These are phyloP conservation scores for Peromyscus californicus DNA, from an alignment of 2,113 vertebrate species.

Conservation along the genomic window DNA sequence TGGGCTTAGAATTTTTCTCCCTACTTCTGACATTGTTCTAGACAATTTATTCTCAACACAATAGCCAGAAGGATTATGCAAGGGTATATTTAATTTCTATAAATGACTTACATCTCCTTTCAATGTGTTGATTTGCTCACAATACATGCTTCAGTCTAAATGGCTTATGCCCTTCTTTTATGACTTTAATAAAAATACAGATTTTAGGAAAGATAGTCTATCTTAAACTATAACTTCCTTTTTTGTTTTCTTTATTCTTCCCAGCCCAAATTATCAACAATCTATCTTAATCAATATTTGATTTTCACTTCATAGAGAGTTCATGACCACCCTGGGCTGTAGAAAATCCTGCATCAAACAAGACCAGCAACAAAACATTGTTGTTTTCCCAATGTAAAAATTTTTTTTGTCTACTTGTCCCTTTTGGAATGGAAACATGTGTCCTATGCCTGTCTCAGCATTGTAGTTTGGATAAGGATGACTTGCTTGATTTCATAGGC, in stretches of 20 bases:
- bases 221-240: neutral
- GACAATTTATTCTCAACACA: neutral
- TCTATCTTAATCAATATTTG: neutral
- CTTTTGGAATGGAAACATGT: neutral
- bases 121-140: neutral
- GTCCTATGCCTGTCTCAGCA: neutral
- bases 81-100: constrained; percentile 12
- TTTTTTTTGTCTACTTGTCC: neutral
- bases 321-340: neutral
- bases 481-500: neutral
- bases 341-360: neutral
- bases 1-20: neutral
- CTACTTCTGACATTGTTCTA: neutral
- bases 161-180: neutral
- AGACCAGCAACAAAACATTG: neutral
- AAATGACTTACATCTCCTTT: neutral
- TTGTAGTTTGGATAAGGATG: neutral
- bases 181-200: constrained; percentile 3
- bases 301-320: neutral
- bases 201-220: neutral
- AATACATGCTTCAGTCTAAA: neutral
- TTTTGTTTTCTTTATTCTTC: neutral
- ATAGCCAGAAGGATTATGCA: neutral
- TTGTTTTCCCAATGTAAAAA: neutral
- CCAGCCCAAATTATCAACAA: neutral